These are phyloP conservation scores for Pandemis cinnamomeana DNA, from an alignment of 2,888 invertebrate genomes.

Conservation along the genomic window DNA sequence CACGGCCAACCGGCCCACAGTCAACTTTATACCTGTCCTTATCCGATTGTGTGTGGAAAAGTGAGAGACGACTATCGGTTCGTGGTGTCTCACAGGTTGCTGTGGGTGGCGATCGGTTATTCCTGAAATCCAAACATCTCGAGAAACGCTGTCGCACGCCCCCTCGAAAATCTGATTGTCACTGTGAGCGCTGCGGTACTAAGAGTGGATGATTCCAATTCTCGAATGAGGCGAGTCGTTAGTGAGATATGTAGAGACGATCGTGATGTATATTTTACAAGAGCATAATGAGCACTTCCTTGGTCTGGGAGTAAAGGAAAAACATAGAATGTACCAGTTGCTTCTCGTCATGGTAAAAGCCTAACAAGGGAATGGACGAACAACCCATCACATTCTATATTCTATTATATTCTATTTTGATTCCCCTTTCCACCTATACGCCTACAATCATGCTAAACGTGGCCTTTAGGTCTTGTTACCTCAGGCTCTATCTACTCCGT, in stretches of 20 bases:
- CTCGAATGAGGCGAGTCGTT: constrained; percentile 15
- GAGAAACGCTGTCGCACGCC: constrained; percentile 53
- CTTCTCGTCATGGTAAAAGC: too few relatives aligned
- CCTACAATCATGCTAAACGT: too few relatives aligned
- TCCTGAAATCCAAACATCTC: constrained; percentile 60
- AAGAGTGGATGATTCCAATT: neutral
- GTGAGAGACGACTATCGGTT: constrained; percentile 19
- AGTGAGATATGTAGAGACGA: neutral
- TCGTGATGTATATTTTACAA: too few relatives aligned
- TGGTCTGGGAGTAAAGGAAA: too few relatives aligned
- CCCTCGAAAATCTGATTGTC: constrained; percentile 65
- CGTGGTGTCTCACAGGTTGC: constrained; percentile 29
- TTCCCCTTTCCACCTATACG: too few relatives aligned
- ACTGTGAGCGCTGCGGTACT: constrained; percentile 51
- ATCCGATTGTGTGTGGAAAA: neutral
- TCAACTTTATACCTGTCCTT: constrained; percentile 19
- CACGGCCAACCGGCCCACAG: neutral
- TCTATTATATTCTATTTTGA: too few relatives aligned
- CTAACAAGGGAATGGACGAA: too few relatives aligned
- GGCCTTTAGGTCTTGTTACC: too few relatives aligned
- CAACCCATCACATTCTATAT: too few relatives aligned
- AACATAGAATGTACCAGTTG: too few relatives aligned
- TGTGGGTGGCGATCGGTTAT: constrained; percentile 63
- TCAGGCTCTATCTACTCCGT: too few relatives aligned
- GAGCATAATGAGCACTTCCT: too few relatives aligned